These are phyloP conservation scores for Triops longicaudatus DNA, from an alignment of 1,140 invertebrate species.

Conservation along the genomic window DNA sequence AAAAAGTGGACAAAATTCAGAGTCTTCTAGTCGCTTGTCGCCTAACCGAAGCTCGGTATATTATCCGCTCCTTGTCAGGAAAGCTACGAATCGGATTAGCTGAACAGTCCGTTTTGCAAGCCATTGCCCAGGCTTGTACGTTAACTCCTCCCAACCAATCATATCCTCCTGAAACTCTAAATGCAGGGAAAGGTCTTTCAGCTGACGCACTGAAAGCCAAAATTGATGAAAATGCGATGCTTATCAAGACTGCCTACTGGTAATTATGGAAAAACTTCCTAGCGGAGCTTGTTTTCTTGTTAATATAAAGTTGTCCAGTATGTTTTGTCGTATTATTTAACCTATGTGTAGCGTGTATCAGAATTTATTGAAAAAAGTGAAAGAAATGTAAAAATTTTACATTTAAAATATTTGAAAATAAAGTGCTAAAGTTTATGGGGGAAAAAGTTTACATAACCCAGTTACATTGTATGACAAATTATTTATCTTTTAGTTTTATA, in stretches of 20 bases:
- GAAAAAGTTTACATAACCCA: no score
- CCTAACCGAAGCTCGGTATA: slow-evolving; percentile 78
- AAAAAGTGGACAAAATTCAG: slow-evolving; percentile 90
- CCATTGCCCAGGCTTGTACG: slow-evolving; percentile 74
- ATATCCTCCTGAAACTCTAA: slow-evolving; percentile 52
- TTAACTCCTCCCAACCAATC: slow-evolving; percentile 53
- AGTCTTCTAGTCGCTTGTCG: slow-evolving; percentile 85
- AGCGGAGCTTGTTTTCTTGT: no score
- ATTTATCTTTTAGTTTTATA: no score
- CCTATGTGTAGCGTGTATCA: neutral
- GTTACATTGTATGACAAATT: no score
- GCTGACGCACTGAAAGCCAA: slow-evolving; percentile 69
- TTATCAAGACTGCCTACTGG: slow-evolving; percentile 90
- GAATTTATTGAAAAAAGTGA: no score
- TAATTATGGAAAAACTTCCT: slow-evolving; percentile 39
- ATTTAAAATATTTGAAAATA: no score
- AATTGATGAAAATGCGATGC: slow-evolving; percentile 65
- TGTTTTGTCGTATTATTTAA: slow-evolving; percentile 18
- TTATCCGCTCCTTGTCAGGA: slow-evolving; percentile 84
- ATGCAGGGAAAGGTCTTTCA: slow-evolving; percentile 51
- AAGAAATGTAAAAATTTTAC: neutral
- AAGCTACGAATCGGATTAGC: slow-evolving; percentile 94
- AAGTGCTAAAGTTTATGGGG: no score
- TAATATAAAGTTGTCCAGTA: slow-evolving; percentile 25
- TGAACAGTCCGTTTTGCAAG: slow-evolving; percentile 90